Base-by-base conservation (phyloP, 2,888 invertebrate species). In the Toxonevra muliebris region DNA sequence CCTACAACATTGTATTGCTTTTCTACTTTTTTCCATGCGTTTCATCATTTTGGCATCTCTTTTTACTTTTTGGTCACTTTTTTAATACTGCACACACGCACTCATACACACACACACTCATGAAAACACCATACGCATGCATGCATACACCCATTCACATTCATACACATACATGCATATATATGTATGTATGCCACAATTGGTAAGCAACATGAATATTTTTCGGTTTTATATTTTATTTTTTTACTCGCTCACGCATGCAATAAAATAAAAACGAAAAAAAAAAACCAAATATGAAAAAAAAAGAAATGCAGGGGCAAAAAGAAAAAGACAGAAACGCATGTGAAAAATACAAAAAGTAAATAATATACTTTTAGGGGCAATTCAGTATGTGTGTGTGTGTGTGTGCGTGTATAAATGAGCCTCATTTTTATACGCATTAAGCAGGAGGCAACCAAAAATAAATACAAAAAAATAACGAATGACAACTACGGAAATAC, bases 11-110 rank as follows among this genome's bases (percentile, higher is more conserved):
- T n/a, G 8, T 48, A 12, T 12, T 54, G 70, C 68, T 68, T 63
- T 65, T 61, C 70, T 70, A 68, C 70, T 70, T 70, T 70, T 67
- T 68, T 57, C 63, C 62, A 70, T 59, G 66, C 68, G 61, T 61
- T 68, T 66, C 54, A 55, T 68, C 68, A 70, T 70, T 70, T 61
- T 45, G 70, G 65, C 70, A 64, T 70, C 70, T 70, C 70, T 65
- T 62, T 70, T 70, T 66, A 52, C 45, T 66, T 70, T 30, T 30
- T 30, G 30, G 30, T 30, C 30, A 30, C 7, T 30, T 30, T 30
- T 30, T 30, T 30, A n/a, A n/a, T n/a, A n/a, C n/a, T n/a, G 13
- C 45, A 45, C 11, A 11, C 10, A 11, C 5, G 48, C 48, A 15
- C 48, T 48, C 9, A 48, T 1, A 11, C 12, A n/a, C 52, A 43